These are phyloP conservation scores for Eolophus roseicapilla DNA, from an alignment of 2,113 vertebrate genomes.

Conservation along the genomic window DNA sequence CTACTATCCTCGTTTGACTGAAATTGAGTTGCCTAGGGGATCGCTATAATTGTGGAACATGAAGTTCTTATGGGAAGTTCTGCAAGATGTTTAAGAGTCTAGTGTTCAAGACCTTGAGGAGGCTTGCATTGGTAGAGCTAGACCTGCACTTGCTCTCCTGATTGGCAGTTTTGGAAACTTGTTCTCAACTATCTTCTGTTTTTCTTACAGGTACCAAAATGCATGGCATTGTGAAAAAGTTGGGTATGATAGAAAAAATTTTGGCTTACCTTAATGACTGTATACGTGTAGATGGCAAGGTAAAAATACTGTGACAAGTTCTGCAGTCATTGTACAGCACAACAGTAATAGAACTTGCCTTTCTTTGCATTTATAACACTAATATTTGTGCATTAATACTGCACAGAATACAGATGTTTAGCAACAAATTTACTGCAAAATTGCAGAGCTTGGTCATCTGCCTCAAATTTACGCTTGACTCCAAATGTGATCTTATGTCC, in stretches of 20 bases:
- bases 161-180: neutral
- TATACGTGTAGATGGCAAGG: slow-evolving; percentile 81
- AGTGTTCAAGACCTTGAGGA: neutral
- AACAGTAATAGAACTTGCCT: neutral
- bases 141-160: neutral
- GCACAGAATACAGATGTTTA: neutral
- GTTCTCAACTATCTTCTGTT: neutral
- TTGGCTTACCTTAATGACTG: slow-evolving; percentile 79
- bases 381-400: neutral
- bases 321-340: neutral
- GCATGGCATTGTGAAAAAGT: slow-evolving; percentile 84
- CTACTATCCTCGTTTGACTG: neutral
- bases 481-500: neutral
- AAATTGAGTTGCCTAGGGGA: neutral
- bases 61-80: neutral
- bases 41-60: neutral
- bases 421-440: neutral
- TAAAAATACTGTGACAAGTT: slow-evolving; percentile 49
- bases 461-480: neutral
- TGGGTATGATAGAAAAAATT: slow-evolving; percentile 82
- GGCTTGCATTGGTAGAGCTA: neutral
- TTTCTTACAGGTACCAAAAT: slow-evolving; percentile 81
- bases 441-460: neutral
- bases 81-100: neutral
- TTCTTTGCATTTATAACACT: neutral